A percentile compares a stretch with the other conserved stretches of the same genome.
Conservation (phyloP, 2,888 invertebrate genomes). For the Catocala nupta region DNA sequence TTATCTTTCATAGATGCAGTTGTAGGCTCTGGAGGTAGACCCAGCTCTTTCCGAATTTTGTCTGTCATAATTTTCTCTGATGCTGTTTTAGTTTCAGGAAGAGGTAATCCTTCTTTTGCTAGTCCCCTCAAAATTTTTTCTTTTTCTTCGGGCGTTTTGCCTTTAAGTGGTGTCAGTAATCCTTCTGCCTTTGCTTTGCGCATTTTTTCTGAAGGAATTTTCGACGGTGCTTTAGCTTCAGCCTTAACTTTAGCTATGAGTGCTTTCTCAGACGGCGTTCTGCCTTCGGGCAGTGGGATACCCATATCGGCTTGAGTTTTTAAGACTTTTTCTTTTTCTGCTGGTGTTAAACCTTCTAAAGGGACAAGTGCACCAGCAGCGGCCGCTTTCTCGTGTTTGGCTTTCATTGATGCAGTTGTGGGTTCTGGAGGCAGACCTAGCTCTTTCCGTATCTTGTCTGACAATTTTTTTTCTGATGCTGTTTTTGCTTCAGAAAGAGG, state of each 20-base stretch:
- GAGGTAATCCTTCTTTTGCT: constrained; percentile 28
- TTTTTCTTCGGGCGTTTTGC: constrained; percentile 44
- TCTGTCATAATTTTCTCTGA: constrained; percentile 52
- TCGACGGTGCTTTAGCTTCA: constrained; percentile 18
- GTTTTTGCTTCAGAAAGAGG: constrained; percentile 42
- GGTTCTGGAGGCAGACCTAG: constrained; percentile 57
- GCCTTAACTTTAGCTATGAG: constrained; percentile 40
- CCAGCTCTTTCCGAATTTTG: constrained; percentile 55
- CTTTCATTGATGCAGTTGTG: constrained; percentile 41
- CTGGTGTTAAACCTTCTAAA: constrained; percentile 41
- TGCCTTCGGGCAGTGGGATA: constrained; percentile 41
- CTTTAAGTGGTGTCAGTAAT: constrained; percentile 38
- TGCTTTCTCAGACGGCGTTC: constrained; percentile 46
- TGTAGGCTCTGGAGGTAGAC: constrained; percentile 55
- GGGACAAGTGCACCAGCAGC: constrained; percentile 30
- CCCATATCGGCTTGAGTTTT: constrained; percentile 30
- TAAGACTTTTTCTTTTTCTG: constrained; percentile 38
- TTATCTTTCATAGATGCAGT: constrained; percentile 43
- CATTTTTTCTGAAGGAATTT: constrained; percentile 35
- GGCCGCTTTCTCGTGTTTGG: constrained; percentile 45
- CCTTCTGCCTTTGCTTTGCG: constrained; percentile 50
- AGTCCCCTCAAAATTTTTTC: constrained; percentile 50
- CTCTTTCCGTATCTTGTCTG: constrained; percentile 54
- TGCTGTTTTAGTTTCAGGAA: constrained; percentile 37
- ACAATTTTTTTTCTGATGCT: constrained; percentile 48